Base-by-base conservation (phyloP, 2,888 invertebrate species). In the Cepaea hortensis region DNA sequence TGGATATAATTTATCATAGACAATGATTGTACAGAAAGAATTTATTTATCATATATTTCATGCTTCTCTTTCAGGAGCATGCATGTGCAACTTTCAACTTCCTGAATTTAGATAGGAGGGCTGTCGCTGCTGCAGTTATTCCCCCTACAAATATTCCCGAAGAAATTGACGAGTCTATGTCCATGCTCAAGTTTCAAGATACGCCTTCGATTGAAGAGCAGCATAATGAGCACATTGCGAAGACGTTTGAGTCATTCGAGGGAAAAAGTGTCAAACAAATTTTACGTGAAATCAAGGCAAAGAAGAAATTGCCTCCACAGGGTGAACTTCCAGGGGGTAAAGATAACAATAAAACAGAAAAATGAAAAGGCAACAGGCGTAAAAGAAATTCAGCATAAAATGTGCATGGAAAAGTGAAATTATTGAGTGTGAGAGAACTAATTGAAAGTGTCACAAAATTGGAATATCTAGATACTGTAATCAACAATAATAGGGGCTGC, bases 31-130 rank as follows among this genome's bases (percentile, higher is more conserved):
- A 11, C 11, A 3, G 11, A 11, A 55, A 55, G 48, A 83, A 15
- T 77, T 11, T 4, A 55, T 55, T 48, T 11, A 80, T 20, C 48
- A 55, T 15, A 80, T 3, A 23, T 61, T 61, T 48, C 50, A 11
- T 20, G 5, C 18, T 20, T 13, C 11, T 65, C 11, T 90, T 91
- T 88, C 90, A 95, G 95, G 96, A 97, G 90, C 96, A 97, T 93
- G 99, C 99, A 0, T 97, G 97, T 91, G 95, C 97, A 3, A 97
- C 97, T 0, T 99, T 97, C 94, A 99, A 99, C 95, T 99, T 98
- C 93, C 95, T 98, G 73, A 97, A 96, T 94, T 96, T 96, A 0
- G 99, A 99, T 94, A 96, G 96, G 81, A 95, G 97, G 87, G 96
- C 95, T 91, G 96, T 96, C 18, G 96, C 95, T 23, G 96, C 95